phyloP scores from a whole-genome alignment of 1,140 invertebrate genomes.

The Cheumatopsyche charites region DNA sequence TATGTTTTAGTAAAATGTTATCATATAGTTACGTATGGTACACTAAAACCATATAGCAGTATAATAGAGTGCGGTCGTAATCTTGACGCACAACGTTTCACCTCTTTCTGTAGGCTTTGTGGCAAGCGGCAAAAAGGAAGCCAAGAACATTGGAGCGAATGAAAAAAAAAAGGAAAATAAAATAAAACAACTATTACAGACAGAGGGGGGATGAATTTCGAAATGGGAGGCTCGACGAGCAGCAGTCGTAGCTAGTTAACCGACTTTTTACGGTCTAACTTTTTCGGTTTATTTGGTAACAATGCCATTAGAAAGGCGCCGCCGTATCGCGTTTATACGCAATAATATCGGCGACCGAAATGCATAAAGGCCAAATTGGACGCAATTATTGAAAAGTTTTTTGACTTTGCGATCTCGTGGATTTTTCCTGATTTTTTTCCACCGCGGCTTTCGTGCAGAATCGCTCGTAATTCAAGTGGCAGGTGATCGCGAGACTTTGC shows the following conservation, averaged over 20 bases:
- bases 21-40: too few species aligned
- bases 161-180: constrained; percentile 23
- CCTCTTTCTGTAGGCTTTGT: background rate
- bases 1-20: too few species aligned
- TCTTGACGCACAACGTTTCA: constrained; percentile 4
- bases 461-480: constrained; percentile 16
- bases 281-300: constrained; percentile 48
- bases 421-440: too few species aligned
- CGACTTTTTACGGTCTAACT: constrained; percentile 47
- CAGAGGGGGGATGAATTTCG: background rate
- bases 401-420: background rate
- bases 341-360: constrained; percentile 27
- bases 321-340: constrained; percentile 16
- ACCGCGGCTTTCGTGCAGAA: background rate
- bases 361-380: constrained; percentile 20
- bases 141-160: background rate
- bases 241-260: constrained; percentile 41
- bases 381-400: constrained; percentile 19
- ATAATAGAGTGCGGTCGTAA: constrained; percentile 7
- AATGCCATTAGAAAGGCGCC: constrained; percentile 44
- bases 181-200: constrained; percentile 47
- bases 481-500: constrained; percentile 2
- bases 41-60: background rate
- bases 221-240: too few species aligned
- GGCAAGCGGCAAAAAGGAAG: too few species aligned